A percentile compares a stretch with the other conserved stretches of the same genome.
Conservation (phyloP, 2,888 invertebrate genomes). For the Dryocosmus kuriphilus region DNA sequence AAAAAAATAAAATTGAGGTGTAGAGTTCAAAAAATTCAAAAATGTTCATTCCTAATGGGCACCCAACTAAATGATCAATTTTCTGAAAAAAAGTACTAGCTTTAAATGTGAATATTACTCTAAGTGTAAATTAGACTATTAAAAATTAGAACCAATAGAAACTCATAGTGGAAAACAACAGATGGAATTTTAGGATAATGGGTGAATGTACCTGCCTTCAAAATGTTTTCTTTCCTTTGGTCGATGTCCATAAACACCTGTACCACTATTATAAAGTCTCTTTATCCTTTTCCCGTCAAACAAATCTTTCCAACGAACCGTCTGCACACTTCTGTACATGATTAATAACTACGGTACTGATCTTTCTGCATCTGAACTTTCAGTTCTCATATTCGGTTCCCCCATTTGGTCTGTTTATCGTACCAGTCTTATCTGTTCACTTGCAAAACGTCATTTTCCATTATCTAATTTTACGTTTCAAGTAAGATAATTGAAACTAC, state of each 20-base stretch:
- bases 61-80: no score
- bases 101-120: no score
- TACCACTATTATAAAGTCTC: slow-evolving; percentile 81
- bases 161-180: no score
- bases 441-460: background rate
- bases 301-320: slow-evolving; percentile 42
- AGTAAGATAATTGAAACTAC: background rate
- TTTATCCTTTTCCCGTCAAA: slow-evolving; percentile 64
- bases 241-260: slow-evolving; percentile 82
- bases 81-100: no score
- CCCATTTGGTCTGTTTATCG: no score
- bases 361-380: background rate
- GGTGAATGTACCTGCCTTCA: slow-evolving; percentile 64
- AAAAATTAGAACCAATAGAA: no score
- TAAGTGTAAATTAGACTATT: no score
- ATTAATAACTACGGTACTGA: slow-evolving; percentile 47
- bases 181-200: background rate
- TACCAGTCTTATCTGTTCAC: slow-evolving; percentile 28
- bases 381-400: background rate
- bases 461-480: slow-evolving; percentile 3
- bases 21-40: no score
- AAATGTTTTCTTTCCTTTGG: slow-evolving; percentile 70
- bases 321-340: slow-evolving; percentile 57
- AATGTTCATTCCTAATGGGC: no score
- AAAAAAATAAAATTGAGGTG: no score